phyloP scores from a whole-genome alignment of 2,113 vertebrate genomes.

The Grammomys surdaster region DNA sequence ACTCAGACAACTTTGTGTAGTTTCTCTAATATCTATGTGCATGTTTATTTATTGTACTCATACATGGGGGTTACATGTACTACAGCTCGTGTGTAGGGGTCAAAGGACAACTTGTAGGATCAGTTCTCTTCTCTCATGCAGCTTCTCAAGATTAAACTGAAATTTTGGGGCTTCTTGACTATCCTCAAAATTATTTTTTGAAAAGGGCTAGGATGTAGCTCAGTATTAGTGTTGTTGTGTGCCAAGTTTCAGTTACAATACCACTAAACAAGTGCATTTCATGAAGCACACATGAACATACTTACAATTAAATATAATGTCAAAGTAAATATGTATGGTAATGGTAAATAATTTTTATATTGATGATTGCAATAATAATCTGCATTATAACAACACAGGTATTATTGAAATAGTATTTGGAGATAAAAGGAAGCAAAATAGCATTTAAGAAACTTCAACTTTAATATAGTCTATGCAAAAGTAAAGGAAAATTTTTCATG shows the following conservation, averaged over 20 bases:
- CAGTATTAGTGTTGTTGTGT: neutral
- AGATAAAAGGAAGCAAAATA: neutral
- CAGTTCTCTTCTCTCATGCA: neutral
- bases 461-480: no score
- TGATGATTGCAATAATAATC: neutral
- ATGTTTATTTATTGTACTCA: neutral
- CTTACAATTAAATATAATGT: neutral
- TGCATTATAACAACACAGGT: neutral
- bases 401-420: neutral
- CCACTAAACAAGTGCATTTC: neutral
- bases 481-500: neutral
- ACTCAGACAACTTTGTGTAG: neutral
- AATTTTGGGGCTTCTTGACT: neutral
- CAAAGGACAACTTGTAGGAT: neutral
- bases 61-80: no score
- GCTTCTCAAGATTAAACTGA: neutral
- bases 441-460: neutral
- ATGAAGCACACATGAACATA: neutral
- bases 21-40: neutral
- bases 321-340: neutral
- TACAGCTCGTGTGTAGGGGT: no score
- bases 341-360: neutral
- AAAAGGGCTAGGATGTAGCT: neutral
- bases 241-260: neutral
- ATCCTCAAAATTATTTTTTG: neutral